Conservation (phyloP, 1,140 invertebrate species). For the Drosophila asahinai region DNA sequence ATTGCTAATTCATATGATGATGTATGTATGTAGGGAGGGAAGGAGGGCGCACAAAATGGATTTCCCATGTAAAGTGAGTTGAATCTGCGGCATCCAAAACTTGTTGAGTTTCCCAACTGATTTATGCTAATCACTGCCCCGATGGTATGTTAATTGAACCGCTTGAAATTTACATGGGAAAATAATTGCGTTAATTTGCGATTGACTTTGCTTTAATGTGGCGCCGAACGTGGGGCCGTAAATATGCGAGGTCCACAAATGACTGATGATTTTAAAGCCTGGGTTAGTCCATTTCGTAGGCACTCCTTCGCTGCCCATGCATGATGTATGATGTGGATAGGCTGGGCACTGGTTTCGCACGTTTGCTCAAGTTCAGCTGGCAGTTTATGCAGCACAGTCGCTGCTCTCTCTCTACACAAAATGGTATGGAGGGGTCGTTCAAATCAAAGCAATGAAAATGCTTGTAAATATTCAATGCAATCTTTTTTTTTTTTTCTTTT, state of each 20-base stretch:
- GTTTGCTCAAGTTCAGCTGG: slow-evolving; percentile 56
- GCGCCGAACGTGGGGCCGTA: slow-evolving; percentile 11
- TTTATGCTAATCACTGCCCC: slow-evolving; percentile 66
- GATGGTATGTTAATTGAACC: slow-evolving; percentile 61
- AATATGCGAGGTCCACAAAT: background rate
- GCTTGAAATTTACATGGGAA: slow-evolving; percentile 37
- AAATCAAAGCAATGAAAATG: slow-evolving; percentile 83
- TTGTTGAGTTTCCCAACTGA: slow-evolving; percentile 67
- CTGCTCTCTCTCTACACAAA: slow-evolving; percentile 51
- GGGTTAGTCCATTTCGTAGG: slow-evolving; percentile 29
- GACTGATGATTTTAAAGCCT: slow-evolving; percentile 7
- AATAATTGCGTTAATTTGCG: slow-evolving; percentile 57
- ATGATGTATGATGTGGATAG: slow-evolving; percentile 30
- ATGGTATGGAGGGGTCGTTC: slow-evolving; percentile 55
- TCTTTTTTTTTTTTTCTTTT: slow-evolving; percentile 24
- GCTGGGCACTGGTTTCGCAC: slow-evolving; percentile 46
- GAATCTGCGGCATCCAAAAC: slow-evolving; percentile 46
- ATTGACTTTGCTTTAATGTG: background rate
- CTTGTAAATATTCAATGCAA: slow-evolving; percentile 84
- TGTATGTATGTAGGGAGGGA: slow-evolving; percentile 8
- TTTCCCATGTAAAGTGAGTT: slow-evolving; percentile 30
- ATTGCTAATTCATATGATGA: slow-evolving; percentile 40
- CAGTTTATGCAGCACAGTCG: slow-evolving; percentile 67
- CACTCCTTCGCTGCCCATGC: slow-evolving; percentile 21
- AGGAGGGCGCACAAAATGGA: slow-evolving; percentile 57